phyloP scores from a whole-genome alignment of 2,888 invertebrate genomes.

The Teinopalpus imperialis region DNA sequence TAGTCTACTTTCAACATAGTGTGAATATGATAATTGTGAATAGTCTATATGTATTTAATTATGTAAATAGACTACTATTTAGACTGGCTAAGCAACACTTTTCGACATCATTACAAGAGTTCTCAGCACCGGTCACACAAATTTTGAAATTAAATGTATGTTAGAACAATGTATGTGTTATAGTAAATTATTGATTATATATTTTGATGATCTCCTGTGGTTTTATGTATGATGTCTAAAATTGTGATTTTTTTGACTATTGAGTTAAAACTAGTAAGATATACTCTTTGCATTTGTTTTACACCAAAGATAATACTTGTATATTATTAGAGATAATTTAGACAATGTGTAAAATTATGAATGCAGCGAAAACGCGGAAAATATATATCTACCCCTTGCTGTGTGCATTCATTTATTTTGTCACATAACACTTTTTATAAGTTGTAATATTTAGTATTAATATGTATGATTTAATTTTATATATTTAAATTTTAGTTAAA shows the following conservation, averaged over 20 bases:
- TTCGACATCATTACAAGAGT: background rate
- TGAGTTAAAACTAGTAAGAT: too few relatives aligned
- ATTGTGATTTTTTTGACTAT: constrained; percentile 17
- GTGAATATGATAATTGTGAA: too few relatives aligned
- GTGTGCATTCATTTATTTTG: background rate
- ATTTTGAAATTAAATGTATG: background rate
- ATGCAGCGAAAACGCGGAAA: constrained; percentile 22
- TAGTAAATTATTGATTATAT: background rate
- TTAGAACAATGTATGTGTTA: background rate
- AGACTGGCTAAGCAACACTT: constrained; percentile 14
- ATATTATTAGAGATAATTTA: constrained; percentile 24
- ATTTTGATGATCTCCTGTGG: background rate
- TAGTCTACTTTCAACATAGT: constrained; percentile 1
- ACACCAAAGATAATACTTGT: constrained; percentile 34
- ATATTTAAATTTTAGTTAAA: too few relatives aligned
- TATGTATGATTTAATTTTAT: too few relatives aligned
- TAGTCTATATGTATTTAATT: constrained; percentile 13
- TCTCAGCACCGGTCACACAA: background rate
- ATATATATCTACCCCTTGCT: background rate
- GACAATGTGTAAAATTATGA: constrained; percentile 21
- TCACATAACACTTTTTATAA: too few relatives aligned
- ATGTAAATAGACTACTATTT: constrained; percentile 21
- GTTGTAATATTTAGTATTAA: too few relatives aligned
- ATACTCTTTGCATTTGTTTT: constrained; percentile 15
- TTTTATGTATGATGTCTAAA: constrained; percentile 8